These are phyloP conservation scores for Nymphalis urticae DNA, from an alignment of 2,888 invertebrate species.

Conservation along the genomic window DNA sequence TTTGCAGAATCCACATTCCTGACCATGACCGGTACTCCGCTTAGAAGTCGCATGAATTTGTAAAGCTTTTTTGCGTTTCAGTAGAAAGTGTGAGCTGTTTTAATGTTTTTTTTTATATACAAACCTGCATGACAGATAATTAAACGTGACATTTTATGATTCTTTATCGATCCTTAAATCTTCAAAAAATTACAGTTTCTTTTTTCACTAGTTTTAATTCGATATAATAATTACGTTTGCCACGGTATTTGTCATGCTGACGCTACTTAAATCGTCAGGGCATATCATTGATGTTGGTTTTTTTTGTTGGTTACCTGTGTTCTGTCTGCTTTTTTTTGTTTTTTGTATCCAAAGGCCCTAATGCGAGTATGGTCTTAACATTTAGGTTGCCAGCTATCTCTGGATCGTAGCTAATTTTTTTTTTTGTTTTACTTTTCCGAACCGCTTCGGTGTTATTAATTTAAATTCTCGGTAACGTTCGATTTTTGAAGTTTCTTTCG, in stretches of 20 bases:
- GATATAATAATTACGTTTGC: no score
- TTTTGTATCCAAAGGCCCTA: conserved; percentile 40
- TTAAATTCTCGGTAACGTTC: conserved; percentile 21
- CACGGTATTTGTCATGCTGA: conserved; percentile 28
- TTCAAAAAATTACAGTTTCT: no score
- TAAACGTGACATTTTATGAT: no score
- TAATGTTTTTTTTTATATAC: no score
- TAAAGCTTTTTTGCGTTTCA: no score
- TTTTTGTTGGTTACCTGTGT: conserved; percentile 45
- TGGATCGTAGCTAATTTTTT: conserved; percentile 40
- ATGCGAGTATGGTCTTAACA: conserved; percentile 43
- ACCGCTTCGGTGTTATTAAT: conserved; percentile 27
- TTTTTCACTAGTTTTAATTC: no score
- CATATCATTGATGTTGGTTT: conserved; percentile 51
- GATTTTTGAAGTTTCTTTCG: neutral
- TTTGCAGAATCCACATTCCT: no score
- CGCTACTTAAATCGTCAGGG: conserved; percentile 43
- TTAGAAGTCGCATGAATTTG: no score
- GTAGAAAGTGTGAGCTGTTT: no score
- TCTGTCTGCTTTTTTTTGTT: conserved; percentile 43
- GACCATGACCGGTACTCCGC: no score
- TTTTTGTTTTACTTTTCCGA: conserved; percentile 29
- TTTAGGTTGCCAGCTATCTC: conserved; percentile 41
- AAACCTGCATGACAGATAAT: no score
- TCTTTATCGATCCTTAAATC: no score